A percentile compares a stretch with the other conserved stretches of the same genome.
Conservation (phyloP, 2,888 invertebrate species). For the Cenopis cana region DNA sequence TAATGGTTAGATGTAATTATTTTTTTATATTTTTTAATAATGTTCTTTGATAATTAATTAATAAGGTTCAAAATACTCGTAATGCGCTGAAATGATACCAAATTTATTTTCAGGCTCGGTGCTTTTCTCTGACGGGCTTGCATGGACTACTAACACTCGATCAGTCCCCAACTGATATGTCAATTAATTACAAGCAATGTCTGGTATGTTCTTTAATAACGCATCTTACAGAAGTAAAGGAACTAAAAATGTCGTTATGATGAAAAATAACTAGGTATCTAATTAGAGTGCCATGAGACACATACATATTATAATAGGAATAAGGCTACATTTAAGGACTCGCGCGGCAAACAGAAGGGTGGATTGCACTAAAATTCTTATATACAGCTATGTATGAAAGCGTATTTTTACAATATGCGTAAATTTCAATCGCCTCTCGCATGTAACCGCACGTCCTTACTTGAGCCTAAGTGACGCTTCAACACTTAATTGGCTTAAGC, state of each 20-base stretch:
- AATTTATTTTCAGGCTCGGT: constrained; percentile 80
- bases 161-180: constrained; percentile 31
- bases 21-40: no score
- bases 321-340: neutral
- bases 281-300: neutral
- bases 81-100: constrained; percentile 47
- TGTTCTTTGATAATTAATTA: no score
- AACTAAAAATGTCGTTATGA: neutral
- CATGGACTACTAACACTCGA: constrained; percentile 72
- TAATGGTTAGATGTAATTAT: neutral
- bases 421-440: neutral
- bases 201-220: constrained; percentile 25
- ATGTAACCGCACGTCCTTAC: no score
- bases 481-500: no score
- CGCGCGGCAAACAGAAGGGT: neutral
- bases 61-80: constrained; percentile 11
- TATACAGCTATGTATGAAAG: neutral
- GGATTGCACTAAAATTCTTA: neutral
- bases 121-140: constrained; percentile 81
- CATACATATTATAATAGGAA: no score
- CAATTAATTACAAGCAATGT: constrained; percentile 46
- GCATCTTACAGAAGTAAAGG: neutral
- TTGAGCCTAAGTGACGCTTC: no score
- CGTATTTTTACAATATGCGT: neutral
- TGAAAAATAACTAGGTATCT: neutral